These are phyloP conservation scores for Horisme vitalbata DNA, from an alignment of 2,888 invertebrate genomes.

Conservation along the genomic window DNA sequence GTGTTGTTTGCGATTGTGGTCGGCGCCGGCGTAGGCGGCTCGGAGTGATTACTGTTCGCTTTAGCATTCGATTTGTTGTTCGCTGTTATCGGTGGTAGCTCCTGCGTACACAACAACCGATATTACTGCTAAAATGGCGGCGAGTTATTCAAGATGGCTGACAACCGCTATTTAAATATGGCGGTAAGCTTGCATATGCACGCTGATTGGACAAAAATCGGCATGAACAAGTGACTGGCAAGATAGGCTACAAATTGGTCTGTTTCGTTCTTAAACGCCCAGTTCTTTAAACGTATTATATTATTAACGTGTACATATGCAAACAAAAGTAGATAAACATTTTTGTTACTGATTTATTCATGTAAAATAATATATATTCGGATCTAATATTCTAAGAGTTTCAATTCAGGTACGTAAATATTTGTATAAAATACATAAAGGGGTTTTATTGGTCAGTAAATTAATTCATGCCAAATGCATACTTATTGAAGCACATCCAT, in stretches of 20 bases:
- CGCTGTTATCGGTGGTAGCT: slow-evolving; percentile 69
- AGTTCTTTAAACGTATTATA: too few species aligned
- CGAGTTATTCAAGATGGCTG: slow-evolving; percentile 6
- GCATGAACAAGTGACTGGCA: too few species aligned
- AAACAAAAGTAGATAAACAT: too few species aligned
- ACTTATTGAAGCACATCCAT: slow-evolving; percentile 69
- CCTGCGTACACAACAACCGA: slow-evolving; percentile 57
- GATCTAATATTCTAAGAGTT: not conserved
- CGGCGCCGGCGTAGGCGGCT: slow-evolving; percentile 45
- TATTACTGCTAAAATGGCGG: too few species aligned
- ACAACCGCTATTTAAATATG: not conserved
- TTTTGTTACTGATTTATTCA: slow-evolving; percentile 6
- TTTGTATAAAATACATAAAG: slow-evolving; percentile 32
- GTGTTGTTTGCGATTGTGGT: slow-evolving; percentile 49
- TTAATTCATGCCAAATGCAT: slow-evolving; percentile 72
- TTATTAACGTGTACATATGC: too few species aligned
- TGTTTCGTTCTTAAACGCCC: too few species aligned
- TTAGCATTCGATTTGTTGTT: slow-evolving; percentile 64
- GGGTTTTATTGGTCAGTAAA: slow-evolving; percentile 13
- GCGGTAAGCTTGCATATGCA: too few species aligned
- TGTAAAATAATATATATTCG: not conserved
- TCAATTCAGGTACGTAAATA: slow-evolving; percentile 26
- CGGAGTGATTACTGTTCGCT: slow-evolving; percentile 45
- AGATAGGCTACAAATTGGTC: too few species aligned
- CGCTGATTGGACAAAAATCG: too few species aligned